Conservation (phyloP, 2,113 vertebrate genomes). For the Gymnocephalus cernua region DNA sequence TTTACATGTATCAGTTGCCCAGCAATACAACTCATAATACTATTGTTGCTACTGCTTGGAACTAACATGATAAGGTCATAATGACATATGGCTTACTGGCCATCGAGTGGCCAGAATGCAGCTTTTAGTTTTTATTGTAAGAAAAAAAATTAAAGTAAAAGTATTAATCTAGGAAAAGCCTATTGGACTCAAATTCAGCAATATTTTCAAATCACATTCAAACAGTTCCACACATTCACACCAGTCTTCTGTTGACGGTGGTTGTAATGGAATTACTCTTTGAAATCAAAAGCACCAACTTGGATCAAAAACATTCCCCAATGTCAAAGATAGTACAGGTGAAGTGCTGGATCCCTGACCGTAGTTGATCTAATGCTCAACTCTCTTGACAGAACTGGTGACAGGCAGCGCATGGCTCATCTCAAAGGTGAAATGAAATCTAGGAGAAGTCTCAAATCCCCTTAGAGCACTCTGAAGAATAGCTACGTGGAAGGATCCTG, state of each 20-base stretch:
- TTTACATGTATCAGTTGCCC: background rate
- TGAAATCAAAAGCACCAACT: conserved; percentile 8
- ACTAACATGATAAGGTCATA: background rate
- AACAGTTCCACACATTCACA: background rate
- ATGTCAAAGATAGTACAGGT: conserved; percentile 1
- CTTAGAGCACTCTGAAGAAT: background rate
- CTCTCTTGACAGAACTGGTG: conserved; percentile 11
- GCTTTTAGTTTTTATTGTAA: background rate
- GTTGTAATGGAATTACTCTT: background rate
- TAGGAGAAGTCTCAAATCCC: conserved; percentile 21
- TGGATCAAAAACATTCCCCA: conserved; percentile 12
- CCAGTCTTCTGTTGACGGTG: background rate
- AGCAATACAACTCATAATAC: background rate
- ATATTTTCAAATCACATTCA: background rate
- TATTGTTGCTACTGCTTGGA: background rate
- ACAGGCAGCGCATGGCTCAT: conserved; percentile 10
- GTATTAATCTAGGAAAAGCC: background rate
- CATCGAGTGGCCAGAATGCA: background rate
- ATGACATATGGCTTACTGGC: background rate
- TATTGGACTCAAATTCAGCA: background rate
- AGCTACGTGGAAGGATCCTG: background rate
- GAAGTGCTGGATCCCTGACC: background rate
- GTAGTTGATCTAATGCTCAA: conserved; percentile 6
- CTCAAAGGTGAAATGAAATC: conserved; percentile 21
- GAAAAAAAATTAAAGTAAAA: too few relatives aligned